Conservation (phyloP, 2,888 invertebrate genomes). For the Xanthorhoe spadicearia region DNA sequence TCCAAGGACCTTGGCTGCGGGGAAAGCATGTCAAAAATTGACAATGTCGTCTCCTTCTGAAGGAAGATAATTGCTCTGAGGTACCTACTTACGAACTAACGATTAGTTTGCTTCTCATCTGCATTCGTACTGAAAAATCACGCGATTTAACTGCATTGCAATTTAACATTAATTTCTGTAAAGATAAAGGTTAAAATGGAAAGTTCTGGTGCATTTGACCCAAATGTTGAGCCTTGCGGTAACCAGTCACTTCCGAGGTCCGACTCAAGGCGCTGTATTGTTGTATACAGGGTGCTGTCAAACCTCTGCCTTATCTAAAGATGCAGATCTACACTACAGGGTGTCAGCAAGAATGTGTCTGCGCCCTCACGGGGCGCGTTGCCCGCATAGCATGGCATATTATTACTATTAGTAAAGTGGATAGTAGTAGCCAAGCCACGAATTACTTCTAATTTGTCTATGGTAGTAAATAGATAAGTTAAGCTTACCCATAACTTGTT, state of each 20-base stretch:
- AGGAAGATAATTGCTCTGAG: too few relatives aligned
- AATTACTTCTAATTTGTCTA: too few relatives aligned
- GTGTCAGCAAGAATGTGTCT: not conserved
- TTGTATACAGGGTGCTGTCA: slow-evolving; percentile 9
- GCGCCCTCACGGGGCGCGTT: too few relatives aligned
- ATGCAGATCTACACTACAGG: not conserved
- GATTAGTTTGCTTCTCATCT: not conserved
- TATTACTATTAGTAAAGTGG: too few relatives aligned
- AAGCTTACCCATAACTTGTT: too few relatives aligned
- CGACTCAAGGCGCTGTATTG: slow-evolving; percentile 18
- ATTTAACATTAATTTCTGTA: slow-evolving; percentile 11
- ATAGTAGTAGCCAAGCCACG: too few relatives aligned
- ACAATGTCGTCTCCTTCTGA: too few relatives aligned
- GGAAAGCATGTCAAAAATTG: too few relatives aligned
- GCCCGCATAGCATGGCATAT: too few relatives aligned
- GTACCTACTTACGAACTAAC: not conserved
- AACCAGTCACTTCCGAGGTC: slow-evolving; percentile 37
- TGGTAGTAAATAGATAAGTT: too few relatives aligned
- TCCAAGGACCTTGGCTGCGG: too few relatives aligned
- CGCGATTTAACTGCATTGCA: slow-evolving; percentile 17
- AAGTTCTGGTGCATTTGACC: slow-evolving; percentile 29
- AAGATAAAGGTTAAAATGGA: slow-evolving; percentile 21
- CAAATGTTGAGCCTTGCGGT: slow-evolving; percentile 31
- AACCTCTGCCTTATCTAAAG: not conserved
- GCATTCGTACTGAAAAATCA: slow-evolving; percentile 10